These are phyloP conservation scores for Wasmannia auropunctata DNA, from an alignment of 1,140 invertebrate genomes.

Conservation along the genomic window DNA sequence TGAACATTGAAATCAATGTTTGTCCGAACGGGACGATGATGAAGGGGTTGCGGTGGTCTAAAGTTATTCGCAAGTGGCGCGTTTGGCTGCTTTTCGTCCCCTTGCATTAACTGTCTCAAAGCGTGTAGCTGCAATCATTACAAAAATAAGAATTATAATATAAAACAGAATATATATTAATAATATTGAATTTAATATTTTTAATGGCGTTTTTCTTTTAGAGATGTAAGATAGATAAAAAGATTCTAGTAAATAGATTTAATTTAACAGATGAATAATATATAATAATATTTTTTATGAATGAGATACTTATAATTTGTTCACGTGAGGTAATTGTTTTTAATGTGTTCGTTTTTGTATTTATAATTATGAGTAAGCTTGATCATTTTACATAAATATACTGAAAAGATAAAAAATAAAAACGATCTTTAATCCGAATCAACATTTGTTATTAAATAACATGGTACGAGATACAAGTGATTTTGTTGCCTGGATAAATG, in stretches of 20 bases:
- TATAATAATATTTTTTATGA: neutral
- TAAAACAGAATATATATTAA: neutral
- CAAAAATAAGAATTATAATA: neutral
- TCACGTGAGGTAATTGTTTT: neutral
- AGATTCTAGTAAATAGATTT: neutral
- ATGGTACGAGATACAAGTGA: neutral
- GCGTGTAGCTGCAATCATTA: conserved; percentile 89
- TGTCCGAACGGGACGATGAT: conserved; percentile 96
- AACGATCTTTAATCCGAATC: neutral
- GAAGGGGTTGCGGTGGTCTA: conserved; percentile 94
- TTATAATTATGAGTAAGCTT: neutral
- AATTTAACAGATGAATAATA: neutral
- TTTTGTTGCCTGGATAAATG: conserved; percentile 33
- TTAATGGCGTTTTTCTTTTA: neutral
- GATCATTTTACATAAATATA: neutral
- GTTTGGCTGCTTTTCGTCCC: conserved; percentile 93
- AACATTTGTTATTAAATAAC: neutral
- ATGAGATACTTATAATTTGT: neutral
- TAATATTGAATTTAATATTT: neutral
- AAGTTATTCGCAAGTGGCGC: conserved; percentile 97
- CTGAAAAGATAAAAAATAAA: conserved; percentile 2
- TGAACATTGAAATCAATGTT: conserved; percentile 97
- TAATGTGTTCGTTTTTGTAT: neutral
- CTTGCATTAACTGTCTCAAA: conserved; percentile 94
- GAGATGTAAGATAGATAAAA: neutral